A percentile compares a stretch with the other conserved stretches of the same genome.
These are phyloP conservation scores for Syrphus vitripennis DNA, from an alignment of 2,888 invertebrate species.

Conservation along the genomic window DNA sequence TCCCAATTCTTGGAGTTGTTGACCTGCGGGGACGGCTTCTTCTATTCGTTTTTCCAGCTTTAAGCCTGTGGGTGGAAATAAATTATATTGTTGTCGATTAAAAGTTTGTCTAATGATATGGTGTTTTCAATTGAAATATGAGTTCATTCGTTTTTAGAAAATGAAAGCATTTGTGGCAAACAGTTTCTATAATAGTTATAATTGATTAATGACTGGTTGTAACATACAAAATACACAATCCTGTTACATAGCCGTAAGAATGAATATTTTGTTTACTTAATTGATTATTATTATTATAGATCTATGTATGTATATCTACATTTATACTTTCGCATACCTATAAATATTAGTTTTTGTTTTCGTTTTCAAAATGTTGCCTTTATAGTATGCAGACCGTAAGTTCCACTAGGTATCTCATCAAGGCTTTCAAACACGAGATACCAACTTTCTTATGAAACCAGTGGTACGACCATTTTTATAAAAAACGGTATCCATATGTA, in stretches of 20 bases:
- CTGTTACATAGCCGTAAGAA: neutral
- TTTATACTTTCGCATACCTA: no score
- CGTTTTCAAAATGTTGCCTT: no score
- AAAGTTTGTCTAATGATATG: constrained; percentile 43
- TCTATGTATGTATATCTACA: no score
- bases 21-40: constrained; percentile 88
- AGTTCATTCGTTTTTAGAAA: constrained; percentile 31
- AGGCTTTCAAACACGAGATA: no score
- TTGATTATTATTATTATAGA: no score
- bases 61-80: constrained; percentile 79
- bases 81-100: constrained; percentile 39
- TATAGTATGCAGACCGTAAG: no score
- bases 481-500: no score
- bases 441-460: no score
- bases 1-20: constrained; percentile 85
- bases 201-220: neutral
- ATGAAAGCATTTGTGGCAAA: constrained; percentile 41
- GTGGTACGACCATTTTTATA: no score
- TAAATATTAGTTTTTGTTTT: no score
- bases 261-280: no score
- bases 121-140: constrained; percentile 50
- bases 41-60: constrained; percentile 85
- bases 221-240: neutral
- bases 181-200: neutral
- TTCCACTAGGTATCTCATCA: no score